These are phyloP conservation scores for Drosophila lowei DNA, from an alignment of 1,140 invertebrate genomes.

Conservation along the genomic window DNA sequence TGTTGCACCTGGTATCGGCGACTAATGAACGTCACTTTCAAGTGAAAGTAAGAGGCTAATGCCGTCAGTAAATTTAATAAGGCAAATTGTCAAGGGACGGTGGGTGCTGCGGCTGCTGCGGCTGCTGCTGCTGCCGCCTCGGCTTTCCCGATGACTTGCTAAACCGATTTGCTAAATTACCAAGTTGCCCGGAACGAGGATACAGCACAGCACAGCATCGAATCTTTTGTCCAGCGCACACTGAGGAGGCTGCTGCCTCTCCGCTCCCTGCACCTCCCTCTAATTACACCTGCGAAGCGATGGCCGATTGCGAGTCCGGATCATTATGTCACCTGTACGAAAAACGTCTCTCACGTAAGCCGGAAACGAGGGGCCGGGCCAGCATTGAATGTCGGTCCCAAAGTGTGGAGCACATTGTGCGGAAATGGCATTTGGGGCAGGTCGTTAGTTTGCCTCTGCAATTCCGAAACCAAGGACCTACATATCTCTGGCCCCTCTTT, in stretches of 20 bases:
- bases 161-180: conserved; percentile 77
- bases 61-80: conserved; percentile 64
- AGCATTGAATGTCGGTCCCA: too few species aligned
- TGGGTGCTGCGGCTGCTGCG: background rate
- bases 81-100: conserved; percentile 3
- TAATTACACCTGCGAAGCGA: conserved; percentile 58
- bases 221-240: conserved; percentile 40
- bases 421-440: conserved; percentile 70
- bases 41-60: conserved; percentile 45
- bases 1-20: background rate
- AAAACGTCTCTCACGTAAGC: conserved; percentile 73
- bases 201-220: background rate
- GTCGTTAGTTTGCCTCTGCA: too few species aligned
- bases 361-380: conserved; percentile 50
- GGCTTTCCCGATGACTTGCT: conserved; percentile 46
- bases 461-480: too few species aligned
- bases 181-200: conserved; percentile 34
- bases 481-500: background rate
- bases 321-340: conserved; percentile 76
- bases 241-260: conserved; percentile 8
- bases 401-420: conserved; percentile 58
- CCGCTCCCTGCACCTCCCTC: conserved; percentile 23
- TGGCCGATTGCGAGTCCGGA: conserved; percentile 48
- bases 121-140: conserved; percentile 5
- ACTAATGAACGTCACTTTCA: conserved; percentile 15